Conservation (phyloP, 2,888 invertebrate species). For the Caenorhabditis angaria region DNA sequence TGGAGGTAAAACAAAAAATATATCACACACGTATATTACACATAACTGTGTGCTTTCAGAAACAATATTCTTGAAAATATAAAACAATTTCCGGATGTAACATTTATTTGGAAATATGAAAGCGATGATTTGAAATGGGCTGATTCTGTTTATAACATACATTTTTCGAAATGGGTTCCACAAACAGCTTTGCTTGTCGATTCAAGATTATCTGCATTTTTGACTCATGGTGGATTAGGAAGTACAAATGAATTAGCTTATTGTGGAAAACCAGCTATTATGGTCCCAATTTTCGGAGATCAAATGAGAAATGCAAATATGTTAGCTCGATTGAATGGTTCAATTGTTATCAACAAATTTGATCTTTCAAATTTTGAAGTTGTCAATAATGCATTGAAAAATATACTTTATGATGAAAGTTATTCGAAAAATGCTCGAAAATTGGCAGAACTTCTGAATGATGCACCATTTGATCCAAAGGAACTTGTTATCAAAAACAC, state of each 20-base stretch:
- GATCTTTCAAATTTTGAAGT: constrained; percentile 21
- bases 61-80: constrained; percentile 14
- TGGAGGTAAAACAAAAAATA: background rate
- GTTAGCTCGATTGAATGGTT: constrained; percentile 26
- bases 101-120: constrained; percentile 45
- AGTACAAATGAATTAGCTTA: constrained; percentile 35
- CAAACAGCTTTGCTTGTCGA: constrained; percentile 36
- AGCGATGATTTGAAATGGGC: constrained; percentile 19
- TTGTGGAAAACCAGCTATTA: constrained; percentile 24
- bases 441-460: constrained; percentile 15
- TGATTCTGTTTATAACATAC: constrained; percentile 13
- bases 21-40: too few relatives aligned
- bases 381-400: constrained; percentile 16
- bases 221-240: constrained; percentile 33
- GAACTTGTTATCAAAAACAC: constrained; percentile 21
- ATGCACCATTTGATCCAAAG: constrained; percentile 24
- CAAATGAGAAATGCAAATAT: constrained; percentile 42
- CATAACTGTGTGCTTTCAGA: too few relatives aligned
- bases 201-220: constrained; percentile 20
- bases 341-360: constrained; percentile 27
- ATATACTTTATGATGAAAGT: constrained; percentile 15
- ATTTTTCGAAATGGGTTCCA: constrained; percentile 36
- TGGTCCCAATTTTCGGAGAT: constrained; percentile 46
- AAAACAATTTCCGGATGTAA: constrained; percentile 20
- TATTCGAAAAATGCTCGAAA: constrained; percentile 13